Conservation (phyloP, 92 coral and sea anemone genomes). For the Scolanthus callimorphus region DNA sequence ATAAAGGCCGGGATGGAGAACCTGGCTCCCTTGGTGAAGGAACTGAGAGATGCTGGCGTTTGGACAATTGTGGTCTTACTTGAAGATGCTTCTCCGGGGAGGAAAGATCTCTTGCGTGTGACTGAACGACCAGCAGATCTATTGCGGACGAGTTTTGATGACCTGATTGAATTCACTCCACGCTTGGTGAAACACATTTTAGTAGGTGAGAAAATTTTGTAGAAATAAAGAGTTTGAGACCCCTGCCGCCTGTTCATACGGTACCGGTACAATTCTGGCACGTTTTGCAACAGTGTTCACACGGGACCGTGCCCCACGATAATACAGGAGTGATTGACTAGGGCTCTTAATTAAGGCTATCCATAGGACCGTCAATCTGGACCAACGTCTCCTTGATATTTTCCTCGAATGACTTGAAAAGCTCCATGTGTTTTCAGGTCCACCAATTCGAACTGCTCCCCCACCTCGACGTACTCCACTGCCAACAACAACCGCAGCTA, state of each 20-base stretch:
- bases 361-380: no score
- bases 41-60: constrained; percentile 6
- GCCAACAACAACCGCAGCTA: constrained; percentile 12
- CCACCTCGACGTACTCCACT: constrained; percentile 14
- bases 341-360: no score
- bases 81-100: constrained; percentile 7
- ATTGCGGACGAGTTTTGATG: constrained; percentile 19
- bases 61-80: constrained; percentile 13
- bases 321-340: no score
- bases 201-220: constrained; percentile 44
- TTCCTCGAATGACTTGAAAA: no score
- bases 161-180: constrained; percentile 28
- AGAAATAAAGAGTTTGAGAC: no score
- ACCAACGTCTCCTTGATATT: no score
- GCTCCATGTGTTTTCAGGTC: no score
- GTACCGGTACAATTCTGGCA: no score
- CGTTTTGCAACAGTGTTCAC: no score
- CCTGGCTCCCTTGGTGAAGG: background rate
- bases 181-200: constrained; percentile 33
- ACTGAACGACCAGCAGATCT: constrained; percentile 32
- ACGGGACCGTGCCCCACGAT: no score
- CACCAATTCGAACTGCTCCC: constrained; percentile 34
- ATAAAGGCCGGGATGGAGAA: constrained; percentile 4
- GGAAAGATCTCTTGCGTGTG: constrained; percentile 19
- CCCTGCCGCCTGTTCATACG: no score